A percentile compares a stretch with the other conserved stretches of the same genome.
Evolutionary conservation across 2,797 vertebrate species (phyloP).

Genomic region (Hoplostethus mediterraneus): DNA sequence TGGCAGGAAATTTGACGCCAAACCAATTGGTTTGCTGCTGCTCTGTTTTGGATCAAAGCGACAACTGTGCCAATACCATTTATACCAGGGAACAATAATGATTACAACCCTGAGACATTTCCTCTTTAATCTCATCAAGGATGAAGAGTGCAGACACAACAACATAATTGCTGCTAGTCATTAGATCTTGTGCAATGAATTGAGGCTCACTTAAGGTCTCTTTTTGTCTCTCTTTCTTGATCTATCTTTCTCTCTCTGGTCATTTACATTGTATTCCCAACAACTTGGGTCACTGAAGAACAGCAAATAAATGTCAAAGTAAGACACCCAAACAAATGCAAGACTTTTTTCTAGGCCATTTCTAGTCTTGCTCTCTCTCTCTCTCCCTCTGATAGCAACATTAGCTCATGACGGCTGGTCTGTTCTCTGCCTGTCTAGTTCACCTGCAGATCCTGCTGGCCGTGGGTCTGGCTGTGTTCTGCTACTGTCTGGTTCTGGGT

Average conservation of each 20-base stretch:
- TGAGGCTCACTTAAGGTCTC: neutral
- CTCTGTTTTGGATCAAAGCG: constrained; percentile 60
- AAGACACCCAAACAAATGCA: neutral
- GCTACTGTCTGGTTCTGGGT: constrained; percentile 83
- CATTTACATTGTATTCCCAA: neutral
- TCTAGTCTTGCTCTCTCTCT: neutral
- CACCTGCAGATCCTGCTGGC: constrained; percentile 86
- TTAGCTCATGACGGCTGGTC: constrained; percentile 1
- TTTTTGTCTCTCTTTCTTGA: too few species aligned
- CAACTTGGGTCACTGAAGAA: neutral
- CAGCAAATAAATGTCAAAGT: neutral
- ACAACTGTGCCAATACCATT: constrained; percentile 47
- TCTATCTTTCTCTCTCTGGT: neutral
- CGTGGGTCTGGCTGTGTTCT: constrained; percentile 84
- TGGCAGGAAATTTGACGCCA: constrained; percentile 1
- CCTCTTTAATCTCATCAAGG: constrained; percentile 75
- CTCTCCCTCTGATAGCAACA: neutral
- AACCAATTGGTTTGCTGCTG: constrained; percentile 13
- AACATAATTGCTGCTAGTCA: constrained; percentile 47
- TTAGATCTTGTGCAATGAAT: constrained; percentile 30
- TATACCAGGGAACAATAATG: constrained; percentile 43
- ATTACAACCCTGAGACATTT: constrained; percentile 70
- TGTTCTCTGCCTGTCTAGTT: constrained; percentile 67
- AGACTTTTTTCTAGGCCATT: neutral
- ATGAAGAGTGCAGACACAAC: constrained; percentile 45